These are phyloP conservation scores for Toxotes chatareus DNA, from an alignment of 2,113 vertebrate genomes.

Conservation along the genomic window DNA sequence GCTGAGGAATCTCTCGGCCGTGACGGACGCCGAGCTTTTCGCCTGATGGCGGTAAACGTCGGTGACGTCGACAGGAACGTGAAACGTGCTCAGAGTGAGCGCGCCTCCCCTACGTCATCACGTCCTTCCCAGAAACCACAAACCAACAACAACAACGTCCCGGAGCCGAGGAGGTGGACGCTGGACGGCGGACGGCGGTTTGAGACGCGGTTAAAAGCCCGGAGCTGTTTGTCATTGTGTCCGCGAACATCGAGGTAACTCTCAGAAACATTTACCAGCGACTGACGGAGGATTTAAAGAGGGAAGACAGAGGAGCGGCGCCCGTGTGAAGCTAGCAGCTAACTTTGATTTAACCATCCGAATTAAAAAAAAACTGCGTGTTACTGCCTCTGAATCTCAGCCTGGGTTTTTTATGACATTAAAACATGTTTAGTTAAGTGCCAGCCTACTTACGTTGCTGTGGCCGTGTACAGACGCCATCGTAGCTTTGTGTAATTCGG, in stretches of 20 bases:
- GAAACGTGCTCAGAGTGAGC: constrained; percentile 39
- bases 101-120: neutral
- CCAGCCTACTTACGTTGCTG: too few relatives aligned
- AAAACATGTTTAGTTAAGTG: too few relatives aligned
- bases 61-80: neutral
- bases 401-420: too few relatives aligned
- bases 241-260: neutral
- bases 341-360: neutral
- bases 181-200: too few relatives aligned
- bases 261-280: fast-evolving
- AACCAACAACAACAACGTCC: neutral
- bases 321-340: neutral
- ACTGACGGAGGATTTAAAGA: fast-evolving
- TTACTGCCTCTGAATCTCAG: too few relatives aligned
- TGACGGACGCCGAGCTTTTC: neutral
- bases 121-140: neutral
- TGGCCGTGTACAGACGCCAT: too few relatives aligned
- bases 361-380: too few relatives aligned
- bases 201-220: fast-evolving
- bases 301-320: fast-evolving
- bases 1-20: neutral
- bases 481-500: too few relatives aligned
- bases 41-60: neutral
- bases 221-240: neutral
- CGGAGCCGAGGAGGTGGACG: neutral